Conservation (phyloP, 2,888 invertebrate species). For the Athalia rosae region DNA sequence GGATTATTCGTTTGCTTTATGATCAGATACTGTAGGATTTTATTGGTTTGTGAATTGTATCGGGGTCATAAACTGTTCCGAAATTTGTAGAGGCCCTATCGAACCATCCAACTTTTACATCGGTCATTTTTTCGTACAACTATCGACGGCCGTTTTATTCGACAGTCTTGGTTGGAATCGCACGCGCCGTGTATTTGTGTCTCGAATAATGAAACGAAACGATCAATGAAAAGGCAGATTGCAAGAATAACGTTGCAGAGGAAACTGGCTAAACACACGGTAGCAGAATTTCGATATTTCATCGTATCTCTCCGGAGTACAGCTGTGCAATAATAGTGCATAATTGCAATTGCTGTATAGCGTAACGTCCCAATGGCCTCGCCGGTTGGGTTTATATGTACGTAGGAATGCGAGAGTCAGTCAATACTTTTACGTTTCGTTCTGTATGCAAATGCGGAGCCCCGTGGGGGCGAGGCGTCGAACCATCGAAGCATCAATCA, state of each 20-base stretch:
- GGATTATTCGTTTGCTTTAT: conserved; percentile 4
- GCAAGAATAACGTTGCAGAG: conserved; percentile 3
- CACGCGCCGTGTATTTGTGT: conserved; percentile 5
- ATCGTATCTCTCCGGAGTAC: conserved; percentile 17
- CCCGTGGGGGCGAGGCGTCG: conserved; percentile 66
- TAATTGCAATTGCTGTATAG: conserved; percentile 34
- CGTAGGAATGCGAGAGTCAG: conserved; percentile 47
- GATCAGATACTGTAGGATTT: conserved; percentile 17
- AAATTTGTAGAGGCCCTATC: background rate
- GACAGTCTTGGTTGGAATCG: background rate
- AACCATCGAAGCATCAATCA: conserved; percentile 65
- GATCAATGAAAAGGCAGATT: conserved; percentile 25
- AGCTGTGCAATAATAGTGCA: conserved; percentile 18
- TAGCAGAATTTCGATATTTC: conserved; percentile 8
- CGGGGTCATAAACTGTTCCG: conserved; percentile 19
- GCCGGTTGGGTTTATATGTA: conserved; percentile 15
- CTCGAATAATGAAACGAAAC: background rate
- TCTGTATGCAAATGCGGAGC: conserved; percentile 69
- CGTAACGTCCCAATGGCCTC: conserved; percentile 11
- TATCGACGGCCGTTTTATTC: background rate
- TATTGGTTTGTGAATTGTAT: conserved; percentile 31
- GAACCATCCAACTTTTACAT: background rate
- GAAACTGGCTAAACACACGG: conserved; percentile 6
- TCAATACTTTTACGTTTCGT: conserved; percentile 70
- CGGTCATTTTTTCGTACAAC: background rate